A percentile compares a stretch with the other conserved stretches of the same genome.
phyloP scores from a whole-genome alignment of 2,113 vertebrate genomes.

The Cichladusa arquata region DNA sequence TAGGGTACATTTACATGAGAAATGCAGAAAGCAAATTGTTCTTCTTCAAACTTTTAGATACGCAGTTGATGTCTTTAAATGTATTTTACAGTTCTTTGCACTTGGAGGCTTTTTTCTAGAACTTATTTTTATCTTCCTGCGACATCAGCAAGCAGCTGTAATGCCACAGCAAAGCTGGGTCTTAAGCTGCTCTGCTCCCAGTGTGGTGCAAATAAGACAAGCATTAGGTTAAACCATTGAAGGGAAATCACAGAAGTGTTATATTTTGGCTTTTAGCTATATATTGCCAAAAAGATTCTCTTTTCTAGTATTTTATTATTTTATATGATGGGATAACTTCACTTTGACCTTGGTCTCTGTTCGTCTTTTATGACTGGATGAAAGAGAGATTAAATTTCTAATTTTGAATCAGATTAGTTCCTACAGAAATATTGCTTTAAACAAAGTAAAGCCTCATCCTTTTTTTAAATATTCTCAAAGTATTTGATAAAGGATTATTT shows the following conservation, averaged over 20 bases:
- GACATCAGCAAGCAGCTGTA: slow-evolving; percentile 38
- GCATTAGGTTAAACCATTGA: not conserved
- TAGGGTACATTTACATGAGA: slow-evolving; percentile 56
- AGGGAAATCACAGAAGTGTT: not conserved
- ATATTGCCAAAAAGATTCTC: not conserved
- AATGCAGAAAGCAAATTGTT: slow-evolving; percentile 39
- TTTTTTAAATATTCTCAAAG: not conserved
- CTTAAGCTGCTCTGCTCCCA: slow-evolving; percentile 13
- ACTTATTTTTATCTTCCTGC: slow-evolving; percentile 32
- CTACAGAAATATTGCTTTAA: not conserved
- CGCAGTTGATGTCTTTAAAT: not conserved
- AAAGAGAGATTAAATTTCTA: not conserved
- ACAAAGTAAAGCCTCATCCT: not conserved
- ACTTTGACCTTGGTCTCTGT: not conserved
- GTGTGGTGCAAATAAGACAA: slow-evolving; percentile 1
- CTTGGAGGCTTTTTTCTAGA: not conserved
- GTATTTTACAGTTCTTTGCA: slow-evolving; percentile 3
- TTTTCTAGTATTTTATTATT: not conserved
- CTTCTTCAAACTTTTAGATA: not conserved
- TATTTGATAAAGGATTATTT: not conserved
- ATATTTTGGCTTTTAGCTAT: not conserved
- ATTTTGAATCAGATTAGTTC: not conserved
- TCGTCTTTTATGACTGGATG: not conserved
- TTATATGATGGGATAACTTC: not conserved
- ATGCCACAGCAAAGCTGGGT: not conserved